phyloP scores from a whole-genome alignment of 2,797 vertebrate genomes.

The Alectoris magna region DNA sequence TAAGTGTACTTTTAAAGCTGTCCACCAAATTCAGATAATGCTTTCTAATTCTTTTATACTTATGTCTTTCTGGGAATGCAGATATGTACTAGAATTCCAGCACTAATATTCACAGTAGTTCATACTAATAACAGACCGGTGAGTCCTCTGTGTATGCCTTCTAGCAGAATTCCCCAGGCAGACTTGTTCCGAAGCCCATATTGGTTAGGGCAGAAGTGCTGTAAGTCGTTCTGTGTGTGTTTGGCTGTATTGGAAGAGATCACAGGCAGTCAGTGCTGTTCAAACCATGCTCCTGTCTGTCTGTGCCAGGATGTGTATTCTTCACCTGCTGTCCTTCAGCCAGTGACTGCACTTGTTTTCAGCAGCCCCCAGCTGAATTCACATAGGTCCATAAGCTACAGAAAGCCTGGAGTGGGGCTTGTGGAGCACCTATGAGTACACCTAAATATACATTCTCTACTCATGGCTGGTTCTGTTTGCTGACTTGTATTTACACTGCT shows the following conservation, averaged over 20 bases:
- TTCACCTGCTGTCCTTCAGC: neutral
- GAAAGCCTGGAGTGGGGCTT: fast-evolving
- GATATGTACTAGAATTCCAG: neutral
- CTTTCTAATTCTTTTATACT: neutral
- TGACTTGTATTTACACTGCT: neutral
- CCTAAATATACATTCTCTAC: neutral
- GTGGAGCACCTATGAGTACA: neutral
- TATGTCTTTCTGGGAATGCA: neutral
- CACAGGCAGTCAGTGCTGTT: fast-evolving
- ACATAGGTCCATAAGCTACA: neutral
- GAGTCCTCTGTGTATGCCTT: neutral
- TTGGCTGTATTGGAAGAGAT: fast-evolving
- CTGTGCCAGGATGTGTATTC: neutral
- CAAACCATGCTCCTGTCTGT: fast-evolving
- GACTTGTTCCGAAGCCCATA: neutral
- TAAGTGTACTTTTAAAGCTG: neutral
- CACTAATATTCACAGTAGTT: no score
- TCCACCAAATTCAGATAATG: neutral
- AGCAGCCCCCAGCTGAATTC: neutral
- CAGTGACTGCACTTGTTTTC: fast-evolving
- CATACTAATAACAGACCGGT: neutral
- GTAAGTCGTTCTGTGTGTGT: neutral
- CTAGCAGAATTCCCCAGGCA: neutral
- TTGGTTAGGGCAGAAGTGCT: neutral
- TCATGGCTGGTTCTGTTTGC: neutral